Evolutionary conservation across 2,113 vertebrate species (phyloP).

Genomic region (Genyomyrus donnyi): DNA sequence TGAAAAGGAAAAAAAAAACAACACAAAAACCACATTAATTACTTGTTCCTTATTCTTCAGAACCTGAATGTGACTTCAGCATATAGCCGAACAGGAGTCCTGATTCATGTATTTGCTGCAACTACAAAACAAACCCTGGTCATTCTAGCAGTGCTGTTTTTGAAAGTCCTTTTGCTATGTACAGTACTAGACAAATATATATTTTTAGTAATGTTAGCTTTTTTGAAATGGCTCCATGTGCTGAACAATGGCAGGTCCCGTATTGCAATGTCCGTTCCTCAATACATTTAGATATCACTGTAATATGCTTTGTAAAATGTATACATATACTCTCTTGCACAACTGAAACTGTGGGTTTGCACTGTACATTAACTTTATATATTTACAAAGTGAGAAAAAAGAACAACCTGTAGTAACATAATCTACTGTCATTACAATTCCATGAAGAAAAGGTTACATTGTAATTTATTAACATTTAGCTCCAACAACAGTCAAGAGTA

Average conservation of each 20-base stretch:
- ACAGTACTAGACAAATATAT: background rate
- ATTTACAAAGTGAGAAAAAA: conserved; percentile 32
- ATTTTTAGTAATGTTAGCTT: background rate
- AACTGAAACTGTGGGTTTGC: conserved; percentile 35
- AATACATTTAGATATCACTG: conserved; percentile 28
- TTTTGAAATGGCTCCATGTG: background rate
- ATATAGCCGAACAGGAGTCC: background rate
- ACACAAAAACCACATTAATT: background rate
- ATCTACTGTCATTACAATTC: conserved; percentile 56
- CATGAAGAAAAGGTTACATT: conserved; percentile 66
- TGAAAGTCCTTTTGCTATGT: background rate
- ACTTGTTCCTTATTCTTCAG: background rate
- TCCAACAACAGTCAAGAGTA: conserved; percentile 77
- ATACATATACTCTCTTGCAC: conserved; percentile 60
- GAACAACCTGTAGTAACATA: conserved; percentile 69
- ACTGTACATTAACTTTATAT: conserved; percentile 28
- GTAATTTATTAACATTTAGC: conserved; percentile 82
- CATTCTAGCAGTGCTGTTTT: background rate
- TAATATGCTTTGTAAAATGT: conserved; percentile 52
- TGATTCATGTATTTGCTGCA: background rate
- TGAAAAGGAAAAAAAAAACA: conserved; percentile 4
- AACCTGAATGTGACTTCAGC: background rate
- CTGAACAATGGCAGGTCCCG: background rate
- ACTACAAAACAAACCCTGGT: background rate
- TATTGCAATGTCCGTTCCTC: background rate